phyloP scores from a whole-genome alignment of 1,140 invertebrate species.

The Thaumatotibia leucotreta region DNA sequence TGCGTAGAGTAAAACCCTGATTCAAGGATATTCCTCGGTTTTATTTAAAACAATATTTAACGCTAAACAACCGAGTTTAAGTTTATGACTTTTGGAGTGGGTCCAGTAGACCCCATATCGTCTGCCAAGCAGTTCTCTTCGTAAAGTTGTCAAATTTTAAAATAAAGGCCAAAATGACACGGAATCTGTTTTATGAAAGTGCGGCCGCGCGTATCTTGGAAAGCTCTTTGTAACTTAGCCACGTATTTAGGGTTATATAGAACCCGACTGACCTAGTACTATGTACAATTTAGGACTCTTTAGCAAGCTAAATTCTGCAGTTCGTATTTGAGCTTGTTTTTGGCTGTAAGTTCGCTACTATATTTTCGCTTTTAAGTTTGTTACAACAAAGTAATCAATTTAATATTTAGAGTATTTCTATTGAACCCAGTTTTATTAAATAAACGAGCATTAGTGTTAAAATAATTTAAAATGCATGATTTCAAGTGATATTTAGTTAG shows the following conservation, averaged over 20 bases:
- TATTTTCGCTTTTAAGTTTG: too few relatives aligned
- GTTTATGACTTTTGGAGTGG: constrained; percentile 29
- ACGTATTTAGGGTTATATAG: not conserved
- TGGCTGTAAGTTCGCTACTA: too few relatives aligned
- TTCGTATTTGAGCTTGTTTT: not conserved
- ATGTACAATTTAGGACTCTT: not conserved
- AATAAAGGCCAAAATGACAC: constrained; percentile 3
- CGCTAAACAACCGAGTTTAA: constrained; percentile 13
- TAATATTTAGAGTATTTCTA: too few relatives aligned
- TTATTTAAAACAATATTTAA: constrained; percentile 5
- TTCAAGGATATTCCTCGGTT: not conserved
- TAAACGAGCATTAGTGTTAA: too few relatives aligned
- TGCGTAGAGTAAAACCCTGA: not conserved
- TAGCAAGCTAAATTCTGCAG: not conserved
- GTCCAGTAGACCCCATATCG: constrained; percentile 21
- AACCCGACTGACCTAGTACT: not conserved
- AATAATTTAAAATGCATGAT: too few relatives aligned
- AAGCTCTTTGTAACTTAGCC: not conserved
- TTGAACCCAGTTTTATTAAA: too few relatives aligned
- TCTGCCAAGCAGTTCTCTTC: constrained; percentile 21
- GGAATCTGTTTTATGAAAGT: constrained; percentile 11
- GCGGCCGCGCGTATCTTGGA: not conserved
- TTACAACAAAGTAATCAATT: too few relatives aligned
- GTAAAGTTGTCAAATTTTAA: constrained; percentile 16
- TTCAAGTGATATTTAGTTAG: too few relatives aligned